Conservation (phyloP, 2,888 invertebrate species). For the Melipona bicolor region DNA sequence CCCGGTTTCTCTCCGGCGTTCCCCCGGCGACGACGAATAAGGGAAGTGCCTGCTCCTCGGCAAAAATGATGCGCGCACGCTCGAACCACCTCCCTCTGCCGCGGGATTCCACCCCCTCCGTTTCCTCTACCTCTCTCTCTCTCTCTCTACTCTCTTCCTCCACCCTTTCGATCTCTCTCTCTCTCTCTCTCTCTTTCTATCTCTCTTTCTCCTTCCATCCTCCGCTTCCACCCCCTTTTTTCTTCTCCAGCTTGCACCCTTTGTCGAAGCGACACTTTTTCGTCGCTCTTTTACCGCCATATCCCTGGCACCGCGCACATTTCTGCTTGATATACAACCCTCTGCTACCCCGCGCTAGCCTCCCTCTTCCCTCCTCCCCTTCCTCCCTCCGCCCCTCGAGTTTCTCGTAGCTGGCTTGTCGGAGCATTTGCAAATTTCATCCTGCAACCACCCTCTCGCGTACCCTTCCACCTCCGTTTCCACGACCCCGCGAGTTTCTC, state of each 20-base stretch:
- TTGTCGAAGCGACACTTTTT: conserved; percentile 72
- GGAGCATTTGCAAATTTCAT: conserved; percentile 66
- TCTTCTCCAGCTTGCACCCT: conserved; percentile 56
- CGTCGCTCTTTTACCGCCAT: conserved; percentile 72
- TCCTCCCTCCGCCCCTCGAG: neutral
- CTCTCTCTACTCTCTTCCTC: conserved; percentile 16
- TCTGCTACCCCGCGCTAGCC: neutral
- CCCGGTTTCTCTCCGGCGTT: conserved; percentile 55
- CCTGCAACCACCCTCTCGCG: conserved; percentile 25
- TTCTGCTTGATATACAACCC: conserved; percentile 62
- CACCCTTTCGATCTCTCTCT: conserved; percentile 37
- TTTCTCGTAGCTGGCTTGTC: conserved; percentile 43
- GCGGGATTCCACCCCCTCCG: conserved; percentile 59
- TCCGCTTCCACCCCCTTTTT: conserved; percentile 31
- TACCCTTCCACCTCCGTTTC: conserved; percentile 6
- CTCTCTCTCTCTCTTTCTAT: conserved; percentile 1
- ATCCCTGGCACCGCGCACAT: conserved; percentile 58
- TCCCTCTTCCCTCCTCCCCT: too few relatives aligned
- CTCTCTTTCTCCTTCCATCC: conserved; percentile 21
- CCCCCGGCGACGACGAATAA: conserved; percentile 74
- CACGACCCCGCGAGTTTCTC: neutral
- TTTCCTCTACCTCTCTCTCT: conserved; percentile 42
- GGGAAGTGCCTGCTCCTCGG: conserved; percentile 72
- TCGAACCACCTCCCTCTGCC: conserved; percentile 60
- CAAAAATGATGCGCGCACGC: conserved; percentile 76